Evolutionary conservation across 2,113 vertebrate genomes (phyloP), one percentile per base, ranked within the genome.

Genomic region (Butorides virescens): DNA sequence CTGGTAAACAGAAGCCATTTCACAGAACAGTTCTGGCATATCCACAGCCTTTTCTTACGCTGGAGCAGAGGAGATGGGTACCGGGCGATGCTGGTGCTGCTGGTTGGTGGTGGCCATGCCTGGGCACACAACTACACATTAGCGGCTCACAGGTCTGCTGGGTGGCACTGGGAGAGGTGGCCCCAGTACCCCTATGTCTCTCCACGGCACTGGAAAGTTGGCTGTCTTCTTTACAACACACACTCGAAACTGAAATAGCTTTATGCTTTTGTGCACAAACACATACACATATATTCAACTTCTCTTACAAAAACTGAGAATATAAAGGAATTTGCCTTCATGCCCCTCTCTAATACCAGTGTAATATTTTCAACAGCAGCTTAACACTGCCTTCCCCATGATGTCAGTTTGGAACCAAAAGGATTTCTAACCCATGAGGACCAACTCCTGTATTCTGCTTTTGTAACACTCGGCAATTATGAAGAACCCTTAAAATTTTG

Each of bases 111-210:
- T 25, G 70, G 12, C 52, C 59, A 7, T 14, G 29, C 47, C 65
- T 46, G 22, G 36, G 27, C 75, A 39, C 3, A 1, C 23, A 36
- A 3, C 63, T 15, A 12, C 1, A 0, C 32, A 11, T 11, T 7
- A 49, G 37, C 27, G 59, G 20, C 68, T 75, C 55, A 6, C 30
- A 13, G 4, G 1, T 34, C 44, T 39, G 17, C 11, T 22, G 15
- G 71, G 66, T 34, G 68, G 29, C 34, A 0, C 47, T 2, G 7
- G 68, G 61, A 65, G 42, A 47, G 25, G 36, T 42, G 61, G 22
- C 52, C 47, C 44, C 50, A 65, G 26, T 9, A 25, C 36, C 9
- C 39, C 44, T n/a, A 18, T 25, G 39, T 46, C 88, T 67, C 34
- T 25, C 14, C 39, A 4, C 0, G 12, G 52, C 36, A 36, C 39